Evolutionary conservation across 2,888 invertebrate species (phyloP), one percentile per base, ranked within the genome.

Genomic region (Proisotoma minuta): DNA sequence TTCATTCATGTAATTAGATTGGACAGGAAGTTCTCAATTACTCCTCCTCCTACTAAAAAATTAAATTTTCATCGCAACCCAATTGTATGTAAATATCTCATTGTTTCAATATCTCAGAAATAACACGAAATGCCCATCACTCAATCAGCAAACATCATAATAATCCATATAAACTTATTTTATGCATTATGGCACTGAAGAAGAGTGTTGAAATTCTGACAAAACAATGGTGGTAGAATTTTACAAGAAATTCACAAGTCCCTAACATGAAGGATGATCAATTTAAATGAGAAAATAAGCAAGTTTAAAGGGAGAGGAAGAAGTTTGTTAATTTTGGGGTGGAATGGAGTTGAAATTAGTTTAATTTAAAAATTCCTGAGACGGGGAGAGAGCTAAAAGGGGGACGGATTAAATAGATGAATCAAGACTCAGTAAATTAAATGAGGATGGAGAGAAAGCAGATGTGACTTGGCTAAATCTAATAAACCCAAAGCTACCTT

Each of bases 21-120:
- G n/a, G n/a, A n/a, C 43, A 43, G 43, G 43, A 43, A 43, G 43
- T 43, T 43, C 43, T 43, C 43, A 43, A 43, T 43, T 43, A 43
- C 18, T 43, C 15, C 5, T 43, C 43, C 43, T 20, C 10, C 43
- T 12, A 43, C 43, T 43, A 18, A 20, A 43, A 20, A 43, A 43
- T 43, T 43, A n/a, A n/a, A n/a, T n/a, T n/a, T n/a, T n/a, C n/a
- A n/a, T n/a, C n/a, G n/a, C n/a, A n/a, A n/a, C 43, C 18, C 43
- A 43, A 43, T 43, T 43, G 43, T 43, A 43, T 43, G 43, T 43
- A 43, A 43, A 43, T 43, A 15, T 5, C 4, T 43, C 43, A 12
- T n/a, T 43, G 18, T n/a, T 20, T n/a, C 5, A 43, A 43, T 43
- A 20, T 43, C 20, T 43, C 18, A 43, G 10, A 43, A 20, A 43